phyloP scores from a whole-genome alignment of 2,888 invertebrate species.

The Herminia tarsipennalis region DNA sequence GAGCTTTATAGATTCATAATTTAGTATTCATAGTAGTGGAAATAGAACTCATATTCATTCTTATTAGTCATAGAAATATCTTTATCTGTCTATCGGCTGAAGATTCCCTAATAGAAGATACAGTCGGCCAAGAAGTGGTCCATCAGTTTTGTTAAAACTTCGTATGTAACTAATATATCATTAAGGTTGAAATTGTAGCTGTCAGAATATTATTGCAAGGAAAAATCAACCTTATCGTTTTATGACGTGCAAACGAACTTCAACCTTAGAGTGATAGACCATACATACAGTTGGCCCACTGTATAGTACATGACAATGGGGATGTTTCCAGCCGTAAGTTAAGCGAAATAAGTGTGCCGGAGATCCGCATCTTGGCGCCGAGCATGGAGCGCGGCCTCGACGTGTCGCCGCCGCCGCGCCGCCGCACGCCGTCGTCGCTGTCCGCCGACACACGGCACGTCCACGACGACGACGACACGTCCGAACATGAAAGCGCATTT shows the following conservation, averaged over 20 bases:
- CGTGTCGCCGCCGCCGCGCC: conserved; percentile 55
- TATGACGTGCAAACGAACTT: too few species aligned
- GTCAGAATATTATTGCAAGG: too few species aligned
- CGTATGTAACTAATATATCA: too few species aligned
- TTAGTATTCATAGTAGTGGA: neutral
- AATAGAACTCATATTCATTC: too few species aligned
- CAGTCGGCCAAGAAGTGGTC: too few species aligned
- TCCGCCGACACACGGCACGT: conserved; percentile 32
- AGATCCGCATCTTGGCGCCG: conserved; percentile 93
- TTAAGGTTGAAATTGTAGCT: too few species aligned
- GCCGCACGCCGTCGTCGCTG: conserved; percentile 55
- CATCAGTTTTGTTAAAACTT: too few species aligned
- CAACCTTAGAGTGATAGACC: too few species aligned
- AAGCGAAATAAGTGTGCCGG: conserved; percentile 91
- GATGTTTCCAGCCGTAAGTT: conserved; percentile 87
- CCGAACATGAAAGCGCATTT: conserved; percentile 83
- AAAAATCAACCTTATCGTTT: too few species aligned
- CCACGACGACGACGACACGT: conserved; percentile 67
- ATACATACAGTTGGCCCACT: conserved; percentile 16
- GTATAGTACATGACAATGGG: conserved; percentile 14
- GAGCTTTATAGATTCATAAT: neutral
- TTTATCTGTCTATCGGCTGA: too few species aligned
- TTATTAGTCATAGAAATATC: too few species aligned
- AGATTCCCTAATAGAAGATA: too few species aligned
- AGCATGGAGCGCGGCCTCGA: conserved; percentile 93